These are phyloP conservation scores for Silurus aristotelis DNA, from an alignment of 2,797 vertebrate genomes.

Conservation along the genomic window DNA sequence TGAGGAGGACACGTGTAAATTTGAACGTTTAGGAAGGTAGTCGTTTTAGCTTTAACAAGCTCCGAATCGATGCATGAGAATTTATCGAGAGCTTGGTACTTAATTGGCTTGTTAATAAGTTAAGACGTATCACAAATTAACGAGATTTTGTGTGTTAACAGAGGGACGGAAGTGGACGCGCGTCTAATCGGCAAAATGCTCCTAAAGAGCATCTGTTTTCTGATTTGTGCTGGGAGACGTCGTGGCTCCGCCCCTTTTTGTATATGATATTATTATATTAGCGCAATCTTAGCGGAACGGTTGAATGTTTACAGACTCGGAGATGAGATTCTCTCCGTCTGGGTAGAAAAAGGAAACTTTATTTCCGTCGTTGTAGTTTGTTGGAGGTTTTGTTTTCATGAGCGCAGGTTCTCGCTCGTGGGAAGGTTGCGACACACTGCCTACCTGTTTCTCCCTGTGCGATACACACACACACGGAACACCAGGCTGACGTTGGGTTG, in stretches of 20 bases:
- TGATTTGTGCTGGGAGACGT: constrained; percentile 80
- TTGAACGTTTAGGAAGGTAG: not conserved
- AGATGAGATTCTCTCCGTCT: constrained; percentile 79
- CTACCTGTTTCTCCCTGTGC: constrained; percentile 99
- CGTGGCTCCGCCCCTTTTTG: constrained; percentile 50
- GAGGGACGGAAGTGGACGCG: constrained; percentile 65
- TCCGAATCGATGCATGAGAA: constrained; percentile 37
- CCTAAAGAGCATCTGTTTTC: constrained; percentile 77
- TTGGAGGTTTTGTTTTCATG: constrained; percentile 86
- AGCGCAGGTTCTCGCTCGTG: constrained; percentile 94
- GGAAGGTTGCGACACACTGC: constrained; percentile 97
- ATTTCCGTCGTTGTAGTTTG: constrained; percentile 70
- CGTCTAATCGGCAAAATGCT: constrained; percentile 72
- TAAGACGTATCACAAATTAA: constrained; percentile 41
- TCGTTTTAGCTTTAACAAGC: constrained; percentile 33
- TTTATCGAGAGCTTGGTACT: constrained; percentile 11
- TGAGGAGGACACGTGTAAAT: not conserved
- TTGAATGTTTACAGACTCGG: constrained; percentile 82
- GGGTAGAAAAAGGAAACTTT: constrained; percentile 67
- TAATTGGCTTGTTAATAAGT: constrained; percentile 37
- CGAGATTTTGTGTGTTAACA: constrained; percentile 34
- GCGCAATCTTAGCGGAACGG: constrained; percentile 69
- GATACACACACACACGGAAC: constrained; percentile 74
- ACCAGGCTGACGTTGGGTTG: constrained; percentile 98
- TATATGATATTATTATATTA: constrained; percentile 49